Base-by-base conservation (phyloP, 2,113 vertebrate genomes). In the Lutjanus erythropterus region DNA sequence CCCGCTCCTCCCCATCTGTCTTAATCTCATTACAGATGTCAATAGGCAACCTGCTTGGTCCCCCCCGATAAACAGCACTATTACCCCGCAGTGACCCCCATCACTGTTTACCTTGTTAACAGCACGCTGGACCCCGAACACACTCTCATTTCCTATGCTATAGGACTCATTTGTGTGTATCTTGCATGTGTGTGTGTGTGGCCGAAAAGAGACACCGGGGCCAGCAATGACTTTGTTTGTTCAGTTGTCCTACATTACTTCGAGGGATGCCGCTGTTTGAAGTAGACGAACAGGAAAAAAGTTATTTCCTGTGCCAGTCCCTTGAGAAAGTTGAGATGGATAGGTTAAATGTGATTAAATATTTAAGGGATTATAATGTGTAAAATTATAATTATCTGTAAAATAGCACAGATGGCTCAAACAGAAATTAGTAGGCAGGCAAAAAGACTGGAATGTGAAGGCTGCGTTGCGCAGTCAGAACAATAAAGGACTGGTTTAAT, bases 171-270 rank as follows among this genome's bases (percentile, higher is more conserved):
- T 82, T 82, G 52, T 70, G 50, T 71, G 21, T 39, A 35, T 83
- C 67, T 65, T 39, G 14, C 71, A n/a, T 75, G 64, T 60, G 68
- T 50, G 64, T 71, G 78, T 84, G 71, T 77, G 75, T 59, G 74
- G 56, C 19, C 18, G 1, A 21, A 27, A 35, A 49, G 16, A 73
- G 31, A 74, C 64, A 81, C 74, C 59, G 59, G 67, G 29, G 47
- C 80, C 91, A 95, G 90, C 88, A 90, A 88, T 85, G 90, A 81
- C 84, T 0, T 23, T 96, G 94, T 97, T 97, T 97, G 90, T 95
- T 96, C 95, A 96, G 95, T 97, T 97, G 96, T 94, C 94, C 84
- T 88, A 86, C 92, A 96, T 97, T 97, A 97, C 84, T 86, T 92
- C 80, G 75, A 95, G 82, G 59, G 89, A 91, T 83, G 87, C 92